These are phyloP conservation scores for Heliconius erato DNA, from an alignment of 2,888 invertebrate species.

Conservation along the genomic window DNA sequence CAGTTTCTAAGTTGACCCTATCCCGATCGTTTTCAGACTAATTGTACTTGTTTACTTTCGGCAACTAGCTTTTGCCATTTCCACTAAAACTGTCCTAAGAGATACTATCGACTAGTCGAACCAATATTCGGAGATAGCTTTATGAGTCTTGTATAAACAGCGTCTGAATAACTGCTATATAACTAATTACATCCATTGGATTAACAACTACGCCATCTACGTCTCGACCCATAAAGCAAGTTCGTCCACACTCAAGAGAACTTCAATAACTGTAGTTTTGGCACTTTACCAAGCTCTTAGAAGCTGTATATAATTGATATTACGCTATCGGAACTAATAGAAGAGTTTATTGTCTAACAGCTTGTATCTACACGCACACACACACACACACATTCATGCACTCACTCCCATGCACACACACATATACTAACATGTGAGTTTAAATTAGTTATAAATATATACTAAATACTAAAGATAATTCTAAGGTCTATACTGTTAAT, in stretches of 20 bases:
- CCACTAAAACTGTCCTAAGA: not conserved
- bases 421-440: no score
- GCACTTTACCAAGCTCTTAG: constrained; percentile 25
- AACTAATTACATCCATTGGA: constrained; percentile 14
- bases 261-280: constrained; percentile 29
- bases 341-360: not conserved
- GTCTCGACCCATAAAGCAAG: constrained; percentile 11
- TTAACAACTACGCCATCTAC: constrained; percentile 5
- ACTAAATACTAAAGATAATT: no score
- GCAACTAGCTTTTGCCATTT: not conserved
- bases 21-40: not conserved
- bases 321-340: not conserved
- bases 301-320: constrained; percentile 26
- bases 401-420: no score
- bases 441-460: no score
- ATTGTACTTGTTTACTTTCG: not conserved
- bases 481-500: no score
- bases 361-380: not conserved
- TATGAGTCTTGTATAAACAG: not conserved
- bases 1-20: not conserved
- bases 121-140: not conserved
- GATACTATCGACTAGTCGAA: not conserved
- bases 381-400: no score
- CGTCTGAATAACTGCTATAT: not conserved
- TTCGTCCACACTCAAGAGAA: constrained; percentile 18